Conservation (phyloP, 2,888 invertebrate genomes). For the Drosophila rubida region DNA sequence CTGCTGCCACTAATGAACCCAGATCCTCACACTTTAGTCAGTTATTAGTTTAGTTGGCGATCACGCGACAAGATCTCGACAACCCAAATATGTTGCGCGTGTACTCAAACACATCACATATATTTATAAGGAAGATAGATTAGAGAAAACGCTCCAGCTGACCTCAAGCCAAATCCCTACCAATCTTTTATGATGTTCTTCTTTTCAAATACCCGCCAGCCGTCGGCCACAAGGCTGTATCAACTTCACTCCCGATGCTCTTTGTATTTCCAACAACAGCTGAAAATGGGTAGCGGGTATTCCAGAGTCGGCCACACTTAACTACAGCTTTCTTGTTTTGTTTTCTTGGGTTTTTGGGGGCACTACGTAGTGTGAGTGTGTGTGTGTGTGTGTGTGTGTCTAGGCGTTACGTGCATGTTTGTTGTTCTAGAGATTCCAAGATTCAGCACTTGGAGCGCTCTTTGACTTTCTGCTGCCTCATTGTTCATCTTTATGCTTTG, state of each 20-base stretch:
- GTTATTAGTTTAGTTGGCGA: conserved; percentile 50
- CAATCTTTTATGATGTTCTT: conserved; percentile 37
- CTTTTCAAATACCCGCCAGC: conserved; percentile 6
- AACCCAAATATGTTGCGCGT: conserved; percentile 22
- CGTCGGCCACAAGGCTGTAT: background rate
- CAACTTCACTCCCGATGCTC: background rate
- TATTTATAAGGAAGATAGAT: background rate
- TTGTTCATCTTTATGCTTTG: conserved; percentile 71
- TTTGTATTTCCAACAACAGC: background rate
- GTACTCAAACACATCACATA: conserved; percentile 4
- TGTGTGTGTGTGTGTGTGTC: conserved; percentile 13
- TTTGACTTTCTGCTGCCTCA: conserved; percentile 69
- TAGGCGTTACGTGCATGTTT: conserved; percentile 51
- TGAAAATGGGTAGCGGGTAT: background rate
- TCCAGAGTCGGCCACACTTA: background rate
- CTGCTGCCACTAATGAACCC: background rate
- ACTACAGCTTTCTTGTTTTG: background rate
- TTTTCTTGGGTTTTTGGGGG: conserved; percentile 23
- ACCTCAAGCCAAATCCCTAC: conserved; percentile 15
- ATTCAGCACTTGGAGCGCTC: conserved; percentile 28
- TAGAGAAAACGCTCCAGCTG: conserved; percentile 13
- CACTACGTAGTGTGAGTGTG: conserved; percentile 1
- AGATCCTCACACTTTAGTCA: conserved; percentile 52
- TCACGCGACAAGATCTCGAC: conserved; percentile 65
- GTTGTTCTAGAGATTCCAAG: conserved; percentile 37